Conservation (phyloP, 2,888 invertebrate species). For the Schrankia costaestrigalis region DNA sequence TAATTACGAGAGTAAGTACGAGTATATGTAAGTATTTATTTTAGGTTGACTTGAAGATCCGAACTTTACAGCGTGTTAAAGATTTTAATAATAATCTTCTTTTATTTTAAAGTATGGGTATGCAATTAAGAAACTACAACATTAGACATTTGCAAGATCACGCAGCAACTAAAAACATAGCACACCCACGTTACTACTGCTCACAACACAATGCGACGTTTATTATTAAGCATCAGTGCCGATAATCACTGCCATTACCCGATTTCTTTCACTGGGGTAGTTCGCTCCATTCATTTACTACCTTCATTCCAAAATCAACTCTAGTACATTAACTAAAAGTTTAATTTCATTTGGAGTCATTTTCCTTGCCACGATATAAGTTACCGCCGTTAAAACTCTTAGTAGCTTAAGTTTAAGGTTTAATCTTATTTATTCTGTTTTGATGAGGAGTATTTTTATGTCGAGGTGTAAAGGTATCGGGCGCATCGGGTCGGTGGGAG, state of each 20-base stretch:
- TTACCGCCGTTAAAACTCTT: conserved; percentile 1
- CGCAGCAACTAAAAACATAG: too few relatives aligned
- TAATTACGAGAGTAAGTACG: too few relatives aligned
- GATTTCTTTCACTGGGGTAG: conserved; percentile 48
- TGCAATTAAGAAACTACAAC: too few relatives aligned
- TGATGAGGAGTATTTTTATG: conserved; percentile 29
- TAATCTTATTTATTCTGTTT: not conserved
- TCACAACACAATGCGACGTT: conserved; percentile 48
- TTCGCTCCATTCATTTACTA: conserved; percentile 30
- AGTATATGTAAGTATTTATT: too few relatives aligned
- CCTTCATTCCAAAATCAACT: conserved; percentile 6
- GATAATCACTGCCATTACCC: conserved; percentile 59
- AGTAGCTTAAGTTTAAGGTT: conserved; percentile 7
- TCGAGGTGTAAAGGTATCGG: conserved; percentile 33
- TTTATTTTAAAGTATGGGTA: too few relatives aligned
- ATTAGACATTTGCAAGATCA: too few relatives aligned
- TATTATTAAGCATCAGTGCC: conserved; percentile 62
- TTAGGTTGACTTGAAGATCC: too few relatives aligned
- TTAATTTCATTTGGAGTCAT: conserved; percentile 18
- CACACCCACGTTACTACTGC: too few relatives aligned
- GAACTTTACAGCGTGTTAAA: too few relatives aligned
- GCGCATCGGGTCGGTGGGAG: conserved; percentile 37
- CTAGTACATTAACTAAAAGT: conserved; percentile 17
- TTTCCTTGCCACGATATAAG: not conserved
- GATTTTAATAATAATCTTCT: too few relatives aligned